These are phyloP conservation scores for Oxyteleia sp. DNA, from an alignment of 2,888 invertebrate genomes.

Conservation along the genomic window DNA sequence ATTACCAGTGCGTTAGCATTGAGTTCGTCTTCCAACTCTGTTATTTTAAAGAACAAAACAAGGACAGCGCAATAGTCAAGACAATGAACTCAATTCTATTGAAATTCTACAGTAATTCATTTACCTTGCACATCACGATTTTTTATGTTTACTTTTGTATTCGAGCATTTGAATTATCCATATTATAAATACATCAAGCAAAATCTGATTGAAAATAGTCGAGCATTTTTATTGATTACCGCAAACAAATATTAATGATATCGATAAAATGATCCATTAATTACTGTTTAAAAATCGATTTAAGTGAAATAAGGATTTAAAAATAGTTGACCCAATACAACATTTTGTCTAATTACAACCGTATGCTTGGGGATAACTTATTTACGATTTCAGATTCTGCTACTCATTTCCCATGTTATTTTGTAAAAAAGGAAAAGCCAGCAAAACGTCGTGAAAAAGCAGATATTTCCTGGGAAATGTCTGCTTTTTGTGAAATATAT, in stretches of 20 bases:
- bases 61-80: slow-evolving; percentile 47
- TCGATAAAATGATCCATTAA: background rate
- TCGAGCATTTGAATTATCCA: slow-evolving; percentile 41
- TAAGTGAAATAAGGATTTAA: background rate
- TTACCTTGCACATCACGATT: slow-evolving; percentile 15
- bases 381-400: too few relatives aligned
- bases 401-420: too few relatives aligned
- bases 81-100: slow-evolving; percentile 60
- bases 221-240: background rate
- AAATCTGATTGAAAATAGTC: background rate
- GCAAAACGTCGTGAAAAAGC: too few relatives aligned
- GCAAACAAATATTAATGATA: background rate
- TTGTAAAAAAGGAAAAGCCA: too few relatives aligned
- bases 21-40: slow-evolving; percentile 23
- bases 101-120: slow-evolving; percentile 51
- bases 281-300: background rate
- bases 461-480: too few relatives aligned
- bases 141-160: slow-evolving; percentile 32
- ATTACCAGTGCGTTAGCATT: too few relatives aligned
- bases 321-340: too few relatives aligned
- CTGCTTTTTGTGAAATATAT: too few relatives aligned
- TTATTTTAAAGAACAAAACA: slow-evolving; percentile 46
- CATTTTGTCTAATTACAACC: too few relatives aligned
- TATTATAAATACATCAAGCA: slow-evolving; percentile 17
- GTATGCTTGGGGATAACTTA: too few relatives aligned